Evolutionary conservation across 1,140 invertebrate genomes (phyloP).

Genomic region (Leptinotarsa lineolata): DNA sequence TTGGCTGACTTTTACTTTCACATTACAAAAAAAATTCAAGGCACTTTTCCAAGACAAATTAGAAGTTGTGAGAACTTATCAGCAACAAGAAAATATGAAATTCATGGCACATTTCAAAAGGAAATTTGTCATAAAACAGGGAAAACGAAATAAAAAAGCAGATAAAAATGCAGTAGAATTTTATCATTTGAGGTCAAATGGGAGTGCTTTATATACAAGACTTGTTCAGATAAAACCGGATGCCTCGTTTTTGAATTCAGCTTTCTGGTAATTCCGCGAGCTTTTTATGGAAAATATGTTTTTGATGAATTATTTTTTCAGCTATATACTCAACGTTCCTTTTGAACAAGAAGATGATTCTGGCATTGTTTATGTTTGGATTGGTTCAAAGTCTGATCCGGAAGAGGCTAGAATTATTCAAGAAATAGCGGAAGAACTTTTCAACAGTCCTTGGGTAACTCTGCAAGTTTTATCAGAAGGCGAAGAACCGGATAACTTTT

Average conservation of each 20-base stretch:
- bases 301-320: constrained; percentile 55
- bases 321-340: constrained; percentile 95
- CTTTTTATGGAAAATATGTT: not conserved
- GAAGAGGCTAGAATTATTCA: constrained; percentile 89
- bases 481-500: constrained; percentile 98
- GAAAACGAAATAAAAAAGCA: constrained; percentile 74
- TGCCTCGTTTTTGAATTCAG: constrained; percentile 77
- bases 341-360: constrained; percentile 88
- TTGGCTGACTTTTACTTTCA: constrained; percentile 99
- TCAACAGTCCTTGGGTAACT: constrained; percentile 86
- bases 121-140: constrained; percentile 92
- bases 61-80: constrained; percentile 94
- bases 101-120: constrained; percentile 98
- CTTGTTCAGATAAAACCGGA: constrained; percentile 89
- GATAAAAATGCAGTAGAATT: constrained; percentile 78
- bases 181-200: constrained; percentile 95
- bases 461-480: constrained; percentile 91
- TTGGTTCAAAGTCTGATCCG: constrained; percentile 85
- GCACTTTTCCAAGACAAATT: constrained; percentile 89
- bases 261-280: constrained; percentile 72
- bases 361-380: constrained; percentile 97
- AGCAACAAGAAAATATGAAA: constrained; percentile 98
- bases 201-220: constrained; percentile 90
- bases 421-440: constrained; percentile 93
- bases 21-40: constrained; percentile 97